Conservation (phyloP, 1,140 invertebrate genomes). For the Drosophila ogumai region DNA sequence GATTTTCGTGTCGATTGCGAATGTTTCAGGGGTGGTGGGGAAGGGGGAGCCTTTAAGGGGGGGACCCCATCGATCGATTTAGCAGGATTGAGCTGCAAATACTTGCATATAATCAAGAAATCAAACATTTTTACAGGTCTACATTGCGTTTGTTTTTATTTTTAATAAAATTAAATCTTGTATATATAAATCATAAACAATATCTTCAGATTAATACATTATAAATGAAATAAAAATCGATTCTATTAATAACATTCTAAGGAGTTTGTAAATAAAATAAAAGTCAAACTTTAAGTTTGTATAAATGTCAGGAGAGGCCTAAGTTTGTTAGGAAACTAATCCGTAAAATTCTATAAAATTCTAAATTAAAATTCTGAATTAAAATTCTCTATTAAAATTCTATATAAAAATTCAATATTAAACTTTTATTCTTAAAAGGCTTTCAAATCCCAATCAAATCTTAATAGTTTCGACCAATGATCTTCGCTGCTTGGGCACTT, state of each 20-base stretch:
- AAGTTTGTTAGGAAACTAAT: not conserved
- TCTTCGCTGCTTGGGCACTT: not conserved
- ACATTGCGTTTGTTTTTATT: not conserved
- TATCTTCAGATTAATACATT: too few species aligned
- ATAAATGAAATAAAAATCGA: not conserved
- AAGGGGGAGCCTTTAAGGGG: not conserved
- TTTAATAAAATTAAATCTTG: too few species aligned
- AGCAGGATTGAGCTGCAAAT: conserved; percentile 7
- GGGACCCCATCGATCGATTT: conserved; percentile 17
- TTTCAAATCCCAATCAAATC: conserved; percentile 27
- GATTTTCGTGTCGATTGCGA: conserved; percentile 73
- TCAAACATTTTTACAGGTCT: not conserved
- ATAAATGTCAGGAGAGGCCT: not conserved
- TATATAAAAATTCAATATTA: too few species aligned
- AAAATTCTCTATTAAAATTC: too few species aligned
- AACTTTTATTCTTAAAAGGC: too few species aligned
- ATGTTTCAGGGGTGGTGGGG: conserved; percentile 9
- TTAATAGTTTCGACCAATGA: not conserved
- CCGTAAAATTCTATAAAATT: too few species aligned
- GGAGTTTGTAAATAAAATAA: not conserved
- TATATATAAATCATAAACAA: not conserved
- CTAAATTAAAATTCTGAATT: too few species aligned
- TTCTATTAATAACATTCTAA: not conserved
- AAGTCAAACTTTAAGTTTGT: not conserved
- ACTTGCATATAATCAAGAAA: conserved; percentile 2